Conservation (phyloP, 2,888 invertebrate species). For the Hydrotaea diabolus region DNA sequence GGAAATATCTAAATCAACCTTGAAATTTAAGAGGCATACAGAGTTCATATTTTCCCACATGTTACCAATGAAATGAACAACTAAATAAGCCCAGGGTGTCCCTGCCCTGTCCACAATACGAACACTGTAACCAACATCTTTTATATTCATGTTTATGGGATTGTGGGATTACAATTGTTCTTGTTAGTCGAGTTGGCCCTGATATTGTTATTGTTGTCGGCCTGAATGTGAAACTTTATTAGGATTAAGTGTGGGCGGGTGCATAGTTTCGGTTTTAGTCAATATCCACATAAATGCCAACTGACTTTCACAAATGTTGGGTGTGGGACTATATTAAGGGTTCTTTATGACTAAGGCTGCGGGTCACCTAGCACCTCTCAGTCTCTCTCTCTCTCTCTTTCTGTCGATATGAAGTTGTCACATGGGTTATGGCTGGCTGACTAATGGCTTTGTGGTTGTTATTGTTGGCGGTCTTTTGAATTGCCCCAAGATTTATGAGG, state of each 20-base stretch:
- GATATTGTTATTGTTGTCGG: neutral
- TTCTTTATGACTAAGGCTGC: neutral
- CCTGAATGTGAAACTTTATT: slow-evolving; percentile 5
- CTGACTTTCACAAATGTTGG: neutral
- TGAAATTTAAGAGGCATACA: no score
- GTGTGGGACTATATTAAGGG: neutral
- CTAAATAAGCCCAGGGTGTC: no score
- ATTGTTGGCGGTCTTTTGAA: neutral
- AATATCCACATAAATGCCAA: no score
- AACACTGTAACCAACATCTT: neutral
- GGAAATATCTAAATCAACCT: no score
- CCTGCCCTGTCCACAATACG: no score
- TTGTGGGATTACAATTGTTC: neutral
- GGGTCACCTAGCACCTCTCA: neutral
- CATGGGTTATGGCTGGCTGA: slow-evolving; percentile 6
- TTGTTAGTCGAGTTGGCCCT: neutral
- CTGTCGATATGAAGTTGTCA: slow-evolving; percentile 23
- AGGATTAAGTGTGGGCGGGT: neutral
- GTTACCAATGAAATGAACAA: no score
- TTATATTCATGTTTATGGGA: slow-evolving; percentile 21
- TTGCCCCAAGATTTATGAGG: neutral
- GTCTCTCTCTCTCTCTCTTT: no score
- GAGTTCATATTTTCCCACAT: no score
- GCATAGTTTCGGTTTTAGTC: neutral
- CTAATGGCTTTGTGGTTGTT: neutral